Percentiles rank a stretch among this genome's conserved stretches.
These are phyloP conservation scores for Graptemys geographica DNA, from an alignment of 2,797 vertebrate species.

Conservation along the genomic window DNA sequence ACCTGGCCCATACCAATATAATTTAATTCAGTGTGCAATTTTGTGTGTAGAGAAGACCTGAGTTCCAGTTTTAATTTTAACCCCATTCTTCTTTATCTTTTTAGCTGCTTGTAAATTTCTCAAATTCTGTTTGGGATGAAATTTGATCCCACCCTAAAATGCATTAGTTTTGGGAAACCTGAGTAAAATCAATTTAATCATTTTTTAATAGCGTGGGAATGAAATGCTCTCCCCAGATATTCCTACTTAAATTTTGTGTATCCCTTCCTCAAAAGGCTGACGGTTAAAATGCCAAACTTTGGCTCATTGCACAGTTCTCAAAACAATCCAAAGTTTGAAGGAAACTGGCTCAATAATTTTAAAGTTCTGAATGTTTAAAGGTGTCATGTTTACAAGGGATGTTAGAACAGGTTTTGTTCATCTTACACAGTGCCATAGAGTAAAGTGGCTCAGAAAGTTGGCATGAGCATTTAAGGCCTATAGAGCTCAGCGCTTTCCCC, in stretches of 20 bases:
- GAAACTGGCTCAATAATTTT: not conserved
- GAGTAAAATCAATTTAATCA: not conserved
- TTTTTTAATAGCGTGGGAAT: not conserved
- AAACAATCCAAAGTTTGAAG: not conserved
- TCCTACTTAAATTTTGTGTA: not conserved
- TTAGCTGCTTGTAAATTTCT: not conserved
- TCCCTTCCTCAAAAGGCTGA: not conserved
- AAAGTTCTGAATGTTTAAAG: not conserved
- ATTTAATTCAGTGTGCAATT: not conserved
- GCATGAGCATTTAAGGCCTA: accelerated
- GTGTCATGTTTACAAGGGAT: not conserved
- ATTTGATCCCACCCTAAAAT: not conserved
- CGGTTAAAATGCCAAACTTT: not conserved
- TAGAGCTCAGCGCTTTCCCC: not conserved
- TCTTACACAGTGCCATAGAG: not conserved
- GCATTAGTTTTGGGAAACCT: not conserved
- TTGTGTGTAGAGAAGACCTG: not conserved
- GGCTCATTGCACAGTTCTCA: not conserved
- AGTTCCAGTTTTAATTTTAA: not conserved
- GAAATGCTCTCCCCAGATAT: not conserved
- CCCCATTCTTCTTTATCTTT: not conserved
- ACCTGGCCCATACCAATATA: not conserved
- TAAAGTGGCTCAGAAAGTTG: not conserved
- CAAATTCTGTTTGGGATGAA: not conserved
- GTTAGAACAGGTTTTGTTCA: accelerated